Base-by-base conservation (phyloP, 2,888 invertebrate genomes). In the Polymixis flavicincta region DNA sequence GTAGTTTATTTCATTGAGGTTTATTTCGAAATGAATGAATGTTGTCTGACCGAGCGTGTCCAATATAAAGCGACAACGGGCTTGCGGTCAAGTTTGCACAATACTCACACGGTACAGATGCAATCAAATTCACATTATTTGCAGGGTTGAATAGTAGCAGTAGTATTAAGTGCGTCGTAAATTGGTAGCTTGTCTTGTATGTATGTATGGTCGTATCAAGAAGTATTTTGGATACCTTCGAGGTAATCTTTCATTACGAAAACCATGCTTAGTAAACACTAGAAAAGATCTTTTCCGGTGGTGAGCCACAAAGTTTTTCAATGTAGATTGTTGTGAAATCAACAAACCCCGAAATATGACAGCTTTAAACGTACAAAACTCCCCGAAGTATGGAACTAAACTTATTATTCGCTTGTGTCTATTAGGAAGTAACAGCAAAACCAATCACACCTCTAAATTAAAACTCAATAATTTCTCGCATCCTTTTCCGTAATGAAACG, bases 1-100 rank as follows among this genome's bases (percentile, higher is more conserved):
- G 85, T 66, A 80, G 76, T 84, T 80, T 80, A 76, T 81, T 74
- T 79, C 74, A 81, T 81, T 83, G 74, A 22, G 37, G n/a, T 65
- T 74, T 68, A 83, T 82, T 82, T 84, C 32, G 55, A 80, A 66
- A 59, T 74, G 70, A 65, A 70, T 82, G 60, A 61, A 75, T 84
- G 67, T 57, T 63, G 57, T 71, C 13, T 32, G 48, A 71, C 64
- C 59, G 60, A 80, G 80, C 84, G 70, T 80, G 80, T 63, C 80
- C 48, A 17, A 19, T 80, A 84, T 84, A 84, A 83, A 59, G 67
- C 45, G 55, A 80, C 70, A 78, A 32, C 25, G 19, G 68, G 32
- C 32, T 52, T 74, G 63, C 32, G 61, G 78, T 72, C 66, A 67
- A 60, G 54, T 66, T 74, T 55, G 66, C 70, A 80, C 80, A 82